Base-by-base conservation (phyloP, 2,888 invertebrate species). In the Theodoxus fluviatilis region DNA sequence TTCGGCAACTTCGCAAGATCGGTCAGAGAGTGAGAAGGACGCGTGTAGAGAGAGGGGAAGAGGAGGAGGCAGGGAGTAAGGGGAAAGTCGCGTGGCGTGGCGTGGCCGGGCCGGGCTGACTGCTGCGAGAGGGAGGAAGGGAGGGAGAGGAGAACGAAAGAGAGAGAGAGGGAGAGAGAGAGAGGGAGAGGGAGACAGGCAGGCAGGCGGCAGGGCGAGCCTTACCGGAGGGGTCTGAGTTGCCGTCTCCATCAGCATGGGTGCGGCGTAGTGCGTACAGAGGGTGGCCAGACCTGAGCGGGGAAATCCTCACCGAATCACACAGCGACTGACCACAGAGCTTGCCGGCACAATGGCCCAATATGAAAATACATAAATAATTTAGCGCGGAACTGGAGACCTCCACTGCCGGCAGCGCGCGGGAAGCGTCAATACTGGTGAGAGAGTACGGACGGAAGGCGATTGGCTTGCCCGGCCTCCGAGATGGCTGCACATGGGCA, bases 191-290 rank as follows among this genome's bases (percentile, higher is more conserved):
- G 25, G 49, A 68, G 38, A 47, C 12, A 35, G 28, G 6, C 64
- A 40, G 38, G 40, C 22, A 40, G n/a, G n/a, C n/a, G 33, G 37
- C 15, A 47, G 55, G 7, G n/a, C 38, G 43, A 49, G 33, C 67
- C 74, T 72, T 72, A 78, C 73, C 65, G 75, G 74, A 28, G 77
- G 76, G 40, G 78, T 79, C 68, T 79, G 79, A 33, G 79, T 75
- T 38, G 78, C 74, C 3, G 74, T 76, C 61, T 79, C 79, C 79
- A 79, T 79, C 43, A 79, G 69, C 70, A 79, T 75, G 28, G 76
- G 77, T 52, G n/a, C n/a, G n/a, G n/a, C n/a, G n/a, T n/a, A n/a
- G n/a, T n/a, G n/a, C n/a, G n/a, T n/a, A n/a, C n/a, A n/a, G n/a
- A n/a, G n/a, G n/a, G n/a, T n/a, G n/a, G n/a, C n/a, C n/a, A n/a